Base-by-base conservation (phyloP, 2,797 vertebrate species). In the Poeciliopsis presidionis region DNA sequence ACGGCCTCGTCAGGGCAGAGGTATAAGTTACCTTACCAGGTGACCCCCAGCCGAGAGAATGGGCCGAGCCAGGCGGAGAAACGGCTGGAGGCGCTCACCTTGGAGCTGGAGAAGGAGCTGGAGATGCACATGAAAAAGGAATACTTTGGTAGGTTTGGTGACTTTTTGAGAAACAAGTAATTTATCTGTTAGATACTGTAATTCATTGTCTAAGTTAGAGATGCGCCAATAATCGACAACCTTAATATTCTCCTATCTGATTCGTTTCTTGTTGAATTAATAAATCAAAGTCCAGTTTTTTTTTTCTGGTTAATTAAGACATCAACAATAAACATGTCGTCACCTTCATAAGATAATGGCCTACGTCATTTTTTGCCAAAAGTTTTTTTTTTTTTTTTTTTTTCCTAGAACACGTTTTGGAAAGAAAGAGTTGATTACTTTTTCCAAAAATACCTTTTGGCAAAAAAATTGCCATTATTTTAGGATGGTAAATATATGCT, bases 41-140 rank as follows among this genome's bases (percentile, higher is more conserved):
- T 98, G 86, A 97, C 96, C 83, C 94, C 97, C 78, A 93, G 94
- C 91, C 94, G 97, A 61, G 98, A 98, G 61, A 96, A 95, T 51
- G 97, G 97, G 74, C 97, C 97, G 16, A 98, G 98, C 94, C 97
- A 97, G 93, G 98, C 96, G 0, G 98, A 99, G 96, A 95, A 95
- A 80, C 92, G 97, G 85, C 96, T 99, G 90, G 98, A 99, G 93
- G 97, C 97, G 61, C 96, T 99, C 79, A 98, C 98, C 28, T 86
- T 97, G 85, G 97, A 99, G 96, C 96, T 99, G 93, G 98, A 99
- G 90, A 98, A 97, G 90, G 98, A 99, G 93, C 93, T 99, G 89
- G 98, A 99, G 94, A 96, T 97, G 95, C 98, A 98, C 95, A 96
- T 97, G 93, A 98, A 98, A 90, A 98, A 97, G 91, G 98, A 99